These are phyloP conservation scores for Zaprionus bogoriensis DNA, from an alignment of 2,888 invertebrate genomes.

Conservation along the genomic window DNA sequence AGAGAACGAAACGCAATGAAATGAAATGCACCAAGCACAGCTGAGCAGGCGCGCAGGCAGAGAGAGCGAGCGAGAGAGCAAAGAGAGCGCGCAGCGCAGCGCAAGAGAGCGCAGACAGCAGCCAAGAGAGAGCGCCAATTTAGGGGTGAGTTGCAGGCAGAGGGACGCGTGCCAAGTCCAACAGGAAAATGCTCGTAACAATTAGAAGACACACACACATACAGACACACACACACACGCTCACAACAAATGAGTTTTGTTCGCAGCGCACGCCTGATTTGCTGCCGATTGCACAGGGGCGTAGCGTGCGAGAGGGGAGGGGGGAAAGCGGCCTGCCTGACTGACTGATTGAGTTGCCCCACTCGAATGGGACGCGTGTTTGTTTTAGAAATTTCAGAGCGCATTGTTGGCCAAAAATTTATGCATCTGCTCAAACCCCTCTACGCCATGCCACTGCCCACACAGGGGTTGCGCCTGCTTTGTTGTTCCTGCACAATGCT, in stretches of 20 bases:
- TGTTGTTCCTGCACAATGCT: slow-evolving; percentile 12
- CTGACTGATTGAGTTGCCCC: slow-evolving; percentile 47
- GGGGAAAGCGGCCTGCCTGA: not conserved
- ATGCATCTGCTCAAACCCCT: slow-evolving; percentile 28
- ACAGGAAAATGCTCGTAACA: slow-evolving; percentile 66
- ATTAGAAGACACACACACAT: slow-evolving; percentile 57
- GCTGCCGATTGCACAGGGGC: slow-evolving; percentile 30
- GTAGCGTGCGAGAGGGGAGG: not conserved
- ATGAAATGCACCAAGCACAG: not conserved
- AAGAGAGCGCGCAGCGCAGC: slow-evolving; percentile 6
- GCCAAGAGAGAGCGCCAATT: not conserved
- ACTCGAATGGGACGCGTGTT: slow-evolving; percentile 53
- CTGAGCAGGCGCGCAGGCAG: slow-evolving; percentile 43
- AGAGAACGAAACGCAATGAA: slow-evolving; percentile 28
- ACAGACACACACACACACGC: not conserved
- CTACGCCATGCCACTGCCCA: not conserved
- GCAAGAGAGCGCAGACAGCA: not conserved
- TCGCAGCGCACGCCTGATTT: slow-evolving; percentile 56
- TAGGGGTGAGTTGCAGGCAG: slow-evolving; percentile 47
- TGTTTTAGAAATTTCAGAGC: slow-evolving; percentile 66
- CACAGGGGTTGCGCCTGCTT: not conserved
- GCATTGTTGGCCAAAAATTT: slow-evolving; percentile 68
- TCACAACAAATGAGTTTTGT: not conserved
- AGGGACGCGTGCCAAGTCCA: slow-evolving; percentile 60
- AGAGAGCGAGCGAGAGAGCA: slow-evolving; percentile 6